Evolutionary conservation across 1,140 invertebrate genomes (phyloP), one percentile per base, ranked within the genome.

Genomic region (Drosophila littoralis): DNA sequence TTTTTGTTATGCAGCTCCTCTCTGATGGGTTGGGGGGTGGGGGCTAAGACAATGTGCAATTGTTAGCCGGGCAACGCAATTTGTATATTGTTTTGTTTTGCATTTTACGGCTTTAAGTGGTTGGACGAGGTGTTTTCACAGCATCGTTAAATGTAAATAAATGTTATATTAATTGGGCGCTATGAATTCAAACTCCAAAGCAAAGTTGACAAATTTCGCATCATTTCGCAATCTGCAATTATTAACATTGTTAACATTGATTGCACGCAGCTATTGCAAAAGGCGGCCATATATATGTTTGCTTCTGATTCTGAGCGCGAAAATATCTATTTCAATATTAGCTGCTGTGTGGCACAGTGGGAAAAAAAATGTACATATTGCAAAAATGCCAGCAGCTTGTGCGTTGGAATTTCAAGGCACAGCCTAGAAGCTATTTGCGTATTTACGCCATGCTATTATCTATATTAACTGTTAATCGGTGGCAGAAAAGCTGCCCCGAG

Each of bases 21-120:
- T 42, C 61, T 32, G 51, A 8, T 54, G 28, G 35, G n/a, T n/a
- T n/a, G 32, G 45, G 40, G 43, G 38, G 48, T 15, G 52, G 13
- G 40, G 17, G 17, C 40, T n/a, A 48, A 78, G 59, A 78, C 71
- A 78, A 78, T 78, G 75, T 55, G 70, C 75, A 78, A 76, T 76
- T 76, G 66, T 75, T 64, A 28, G 51, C 12, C 61, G 35, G 33
- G 46, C 64, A 51, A 28, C 54, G 69, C 70, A 70, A 74, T 69
- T 69, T 77, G 75, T 70, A 22, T 10, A 3, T 46, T 46, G 10
- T 45, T 67, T 61, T 59, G 55, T 65, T 43, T 22, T 61, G 58
- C 65, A 48, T 68, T 67, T 69, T 60, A 28, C 22, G 4, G 22
- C 42, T 38, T 51, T 40, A 51, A 52, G 36, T 63, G 60, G 13